Percentiles rank a stretch among this genome's conserved stretches.
phyloP scores from a whole-genome alignment of 2,888 invertebrate genomes.

The Nomada fabriciana region DNA sequence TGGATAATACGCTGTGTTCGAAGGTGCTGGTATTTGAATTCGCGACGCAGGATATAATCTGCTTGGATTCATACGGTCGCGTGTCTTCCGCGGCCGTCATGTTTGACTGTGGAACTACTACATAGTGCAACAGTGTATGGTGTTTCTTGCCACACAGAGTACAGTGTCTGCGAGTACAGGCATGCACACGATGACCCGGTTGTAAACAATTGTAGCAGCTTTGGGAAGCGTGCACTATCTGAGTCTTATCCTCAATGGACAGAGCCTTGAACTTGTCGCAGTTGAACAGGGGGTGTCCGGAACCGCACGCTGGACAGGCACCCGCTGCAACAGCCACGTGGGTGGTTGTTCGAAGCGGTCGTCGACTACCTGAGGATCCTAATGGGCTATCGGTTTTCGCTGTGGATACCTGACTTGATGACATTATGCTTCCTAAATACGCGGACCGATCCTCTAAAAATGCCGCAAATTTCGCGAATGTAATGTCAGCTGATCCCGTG shows the following conservation, averaged over 20 bases:
- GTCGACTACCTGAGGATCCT: not conserved
- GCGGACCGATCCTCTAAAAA: not conserved
- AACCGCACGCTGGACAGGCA: not conserved
- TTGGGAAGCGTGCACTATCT: not conserved
- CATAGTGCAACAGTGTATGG: not conserved
- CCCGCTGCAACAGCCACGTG: not conserved
- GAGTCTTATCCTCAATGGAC: not conserved
- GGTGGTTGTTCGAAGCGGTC: not conserved
- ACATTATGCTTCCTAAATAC: not conserved
- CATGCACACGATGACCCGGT: not conserved
- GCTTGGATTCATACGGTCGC: not conserved
- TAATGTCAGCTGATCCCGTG: not conserved
- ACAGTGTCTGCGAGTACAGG: not conserved
- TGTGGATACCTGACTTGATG: too few relatives aligned
- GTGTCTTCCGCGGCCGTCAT: not conserved
- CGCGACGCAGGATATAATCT: not conserved
- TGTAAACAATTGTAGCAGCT: constrained; percentile 1
- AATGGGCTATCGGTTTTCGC: not conserved
- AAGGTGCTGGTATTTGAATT: not conserved
- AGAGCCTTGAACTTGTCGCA: not conserved
- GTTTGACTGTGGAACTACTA: not conserved
- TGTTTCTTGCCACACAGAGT: not conserved
- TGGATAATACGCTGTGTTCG: not conserved
- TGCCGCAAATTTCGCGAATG: not conserved
- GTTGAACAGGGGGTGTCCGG: not conserved